Evolutionary conservation across 2,113 vertebrate species (phyloP).

Genomic region (Motacilla tschutschensis): DNA sequence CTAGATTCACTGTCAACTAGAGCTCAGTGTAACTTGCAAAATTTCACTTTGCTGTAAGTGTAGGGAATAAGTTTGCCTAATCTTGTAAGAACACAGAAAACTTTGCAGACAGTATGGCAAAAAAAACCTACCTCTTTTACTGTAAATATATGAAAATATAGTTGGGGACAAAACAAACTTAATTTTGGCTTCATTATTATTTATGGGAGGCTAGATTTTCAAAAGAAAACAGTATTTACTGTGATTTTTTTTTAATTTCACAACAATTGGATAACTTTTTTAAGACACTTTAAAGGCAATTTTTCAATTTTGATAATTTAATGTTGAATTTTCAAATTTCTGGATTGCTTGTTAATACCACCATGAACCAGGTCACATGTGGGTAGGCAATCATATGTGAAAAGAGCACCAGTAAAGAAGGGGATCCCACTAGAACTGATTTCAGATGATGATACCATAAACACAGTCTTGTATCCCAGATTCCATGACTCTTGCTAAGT

Average conservation of each 20-base stretch:
- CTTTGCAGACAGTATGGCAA: neutral
- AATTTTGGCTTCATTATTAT: neutral
- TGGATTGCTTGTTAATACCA: neutral
- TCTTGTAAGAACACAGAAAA: neutral
- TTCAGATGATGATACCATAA: neutral
- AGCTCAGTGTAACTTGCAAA: neutral
- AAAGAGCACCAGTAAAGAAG: neutral
- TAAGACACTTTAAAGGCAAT: neutral
- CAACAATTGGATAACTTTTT: too few species aligned
- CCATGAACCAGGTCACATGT: neutral
- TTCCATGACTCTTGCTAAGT: neutral
- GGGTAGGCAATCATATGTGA: neutral
- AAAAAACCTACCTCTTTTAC: rapidly evolving
- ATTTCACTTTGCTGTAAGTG: neutral
- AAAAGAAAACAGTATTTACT: neutral
- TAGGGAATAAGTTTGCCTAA: neutral
- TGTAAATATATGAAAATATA: neutral
- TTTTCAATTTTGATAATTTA: neutral
- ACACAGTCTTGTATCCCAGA: neutral
- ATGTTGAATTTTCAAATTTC: neutral
- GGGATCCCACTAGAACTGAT: neutral
- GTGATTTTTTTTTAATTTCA: neutral
- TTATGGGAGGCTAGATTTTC: neutral
- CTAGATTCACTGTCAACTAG: neutral
- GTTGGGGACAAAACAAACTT: neutral